Conservation (phyloP, 2,797 vertebrate genomes). For the Pantherophis vulpinus region DNA sequence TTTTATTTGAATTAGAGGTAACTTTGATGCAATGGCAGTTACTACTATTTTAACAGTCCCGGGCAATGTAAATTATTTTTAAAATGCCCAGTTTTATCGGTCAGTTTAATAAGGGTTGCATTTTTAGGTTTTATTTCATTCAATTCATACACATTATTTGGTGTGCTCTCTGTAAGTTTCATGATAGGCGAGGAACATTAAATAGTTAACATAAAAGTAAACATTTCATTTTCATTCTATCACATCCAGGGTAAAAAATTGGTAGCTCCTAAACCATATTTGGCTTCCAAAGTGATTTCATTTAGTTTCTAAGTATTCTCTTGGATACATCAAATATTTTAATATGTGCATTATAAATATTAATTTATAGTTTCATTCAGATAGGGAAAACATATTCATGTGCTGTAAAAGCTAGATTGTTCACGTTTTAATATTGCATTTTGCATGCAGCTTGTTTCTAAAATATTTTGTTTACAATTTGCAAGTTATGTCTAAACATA, state of each 20-base stretch:
- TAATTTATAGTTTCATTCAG: neutral
- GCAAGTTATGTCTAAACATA: neutral
- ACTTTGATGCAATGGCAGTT: neutral
- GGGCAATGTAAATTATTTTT: neutral
- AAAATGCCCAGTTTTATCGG: conserved; percentile 1
- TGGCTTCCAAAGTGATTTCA: neutral
- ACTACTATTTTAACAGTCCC: neutral
- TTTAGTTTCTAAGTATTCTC: neutral
- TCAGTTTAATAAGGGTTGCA: neutral
- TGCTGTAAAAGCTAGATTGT: neutral
- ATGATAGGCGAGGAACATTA: neutral
- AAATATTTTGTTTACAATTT: neutral
- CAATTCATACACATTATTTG: conserved; percentile 1
- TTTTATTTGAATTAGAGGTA: neutral
- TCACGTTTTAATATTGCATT: neutral
- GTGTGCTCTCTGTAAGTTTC: neutral
- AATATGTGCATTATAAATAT: neutral
- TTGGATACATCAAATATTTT: neutral
- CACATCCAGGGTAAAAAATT: neutral
- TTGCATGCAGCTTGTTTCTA: neutral
- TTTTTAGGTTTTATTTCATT: neutral
- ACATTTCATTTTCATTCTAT: neutral
- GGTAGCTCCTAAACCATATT: neutral
- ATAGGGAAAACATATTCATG: neutral
- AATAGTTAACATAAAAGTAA: neutral